Conservation (phyloP, 2,113 vertebrate genomes). For the Piaya cayana region DNA sequence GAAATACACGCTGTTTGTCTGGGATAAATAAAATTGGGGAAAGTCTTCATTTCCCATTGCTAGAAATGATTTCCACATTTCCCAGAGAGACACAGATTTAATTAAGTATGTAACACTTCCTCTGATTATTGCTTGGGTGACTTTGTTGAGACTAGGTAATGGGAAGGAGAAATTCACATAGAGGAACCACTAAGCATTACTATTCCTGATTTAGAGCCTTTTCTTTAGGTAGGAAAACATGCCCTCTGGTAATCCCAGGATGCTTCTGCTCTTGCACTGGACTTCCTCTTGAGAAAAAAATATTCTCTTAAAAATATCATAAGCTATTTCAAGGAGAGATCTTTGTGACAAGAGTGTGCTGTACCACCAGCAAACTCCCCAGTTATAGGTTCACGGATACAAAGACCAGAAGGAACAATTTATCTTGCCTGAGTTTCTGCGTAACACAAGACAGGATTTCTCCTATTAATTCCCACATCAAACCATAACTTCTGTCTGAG, state of each 20-base stretch:
- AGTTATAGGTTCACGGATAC: background rate
- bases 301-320: background rate
- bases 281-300: background rate
- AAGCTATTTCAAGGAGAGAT: background rate
- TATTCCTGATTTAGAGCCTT: background rate
- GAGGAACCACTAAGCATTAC: background rate
- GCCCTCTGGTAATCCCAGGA: background rate
- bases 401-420: background rate
- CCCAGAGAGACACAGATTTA: background rate
- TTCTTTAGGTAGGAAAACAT: background rate
- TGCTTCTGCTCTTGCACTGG: background rate
- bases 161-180: background rate
- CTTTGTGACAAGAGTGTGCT: background rate
- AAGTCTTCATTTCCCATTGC: background rate
- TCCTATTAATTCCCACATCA: background rate
- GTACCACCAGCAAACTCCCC: background rate
- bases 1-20: background rate
- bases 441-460: background rate
- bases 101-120: background rate
- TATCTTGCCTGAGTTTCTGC: background rate
- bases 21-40: background rate
- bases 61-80: background rate
- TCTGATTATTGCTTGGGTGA: slow-evolving; percentile 14
- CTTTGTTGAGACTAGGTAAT: background rate
- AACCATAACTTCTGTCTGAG: background rate